Conservation (phyloP, 2,797 vertebrate genomes). For the Setipinna tenuifilis region DNA sequence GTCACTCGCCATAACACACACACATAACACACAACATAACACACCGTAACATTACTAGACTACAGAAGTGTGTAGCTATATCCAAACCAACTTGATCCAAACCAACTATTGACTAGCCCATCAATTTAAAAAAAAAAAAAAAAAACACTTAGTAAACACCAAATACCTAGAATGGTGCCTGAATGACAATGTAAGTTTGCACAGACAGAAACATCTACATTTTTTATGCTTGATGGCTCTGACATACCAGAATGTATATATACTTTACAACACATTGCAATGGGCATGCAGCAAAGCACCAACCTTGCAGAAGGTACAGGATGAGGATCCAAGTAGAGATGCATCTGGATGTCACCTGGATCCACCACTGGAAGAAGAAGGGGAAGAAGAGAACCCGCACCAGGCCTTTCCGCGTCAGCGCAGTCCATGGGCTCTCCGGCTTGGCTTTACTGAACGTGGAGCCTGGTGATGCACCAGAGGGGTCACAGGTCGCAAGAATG, state of each 20-base stretch:
- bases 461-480: constrained; percentile 68
- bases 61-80: no score
- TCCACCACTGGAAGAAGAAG: constrained; percentile 96
- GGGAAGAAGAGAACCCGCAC: constrained; percentile 94
- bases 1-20: neutral
- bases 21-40: no score
- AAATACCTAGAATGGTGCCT: constrained; percentile 45
- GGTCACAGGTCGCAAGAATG: neutral
- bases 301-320: constrained; percentile 94
- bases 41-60: neutral
- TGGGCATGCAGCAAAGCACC: neutral
- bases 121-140: no score
- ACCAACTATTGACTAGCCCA: no score
- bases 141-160: no score
- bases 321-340: constrained; percentile 89
- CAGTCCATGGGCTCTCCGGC: constrained; percentile 93
- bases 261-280: neutral
- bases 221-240: neutral
- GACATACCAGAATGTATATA: neutral
- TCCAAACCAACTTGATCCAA: no score
- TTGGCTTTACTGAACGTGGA: constrained; percentile 98
- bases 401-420: constrained; percentile 91
- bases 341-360: constrained; percentile 90
- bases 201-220: neutral
- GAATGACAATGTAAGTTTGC: neutral